These are phyloP conservation scores for Paramormyrops kingsleyae DNA, from an alignment of 2,113 vertebrate species.

Conservation along the genomic window DNA sequence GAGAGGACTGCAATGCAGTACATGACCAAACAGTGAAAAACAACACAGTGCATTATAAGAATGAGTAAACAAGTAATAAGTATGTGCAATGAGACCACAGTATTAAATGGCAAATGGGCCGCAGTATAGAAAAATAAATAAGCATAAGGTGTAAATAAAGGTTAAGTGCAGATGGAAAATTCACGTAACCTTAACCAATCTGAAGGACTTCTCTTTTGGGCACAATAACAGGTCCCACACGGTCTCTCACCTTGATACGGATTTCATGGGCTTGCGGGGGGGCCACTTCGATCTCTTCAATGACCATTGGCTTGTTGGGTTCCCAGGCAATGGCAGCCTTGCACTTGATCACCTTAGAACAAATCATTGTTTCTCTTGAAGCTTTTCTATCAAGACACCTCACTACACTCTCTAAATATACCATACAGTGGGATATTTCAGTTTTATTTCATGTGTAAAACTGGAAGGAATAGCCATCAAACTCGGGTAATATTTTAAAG, in stretches of 20 bases:
- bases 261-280: slow-evolving; percentile 74
- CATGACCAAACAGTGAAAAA: background rate
- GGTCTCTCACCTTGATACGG: slow-evolving; percentile 68
- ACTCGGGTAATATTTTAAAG: background rate
- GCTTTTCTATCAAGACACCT: background rate
- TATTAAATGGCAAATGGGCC: background rate
- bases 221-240: background rate
- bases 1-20: background rate
- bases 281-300: slow-evolving; percentile 78
- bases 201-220: background rate
- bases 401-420: background rate
- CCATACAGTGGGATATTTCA: background rate
- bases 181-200: background rate
- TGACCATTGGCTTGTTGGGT: slow-evolving; percentile 66
- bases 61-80: background rate
- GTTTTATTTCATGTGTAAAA: background rate
- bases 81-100: background rate
- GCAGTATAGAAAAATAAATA: background rate
- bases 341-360: slow-evolving; percentile 74
- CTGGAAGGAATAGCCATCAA: background rate
- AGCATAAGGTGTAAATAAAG: background rate
- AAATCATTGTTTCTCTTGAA: background rate
- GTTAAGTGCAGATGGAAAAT: background rate
- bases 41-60: background rate
- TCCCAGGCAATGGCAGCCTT: slow-evolving; percentile 79